Evolutionary conservation across 2,113 vertebrate species (phyloP).

Genomic region (Puffinus mauretanicus): DNA sequence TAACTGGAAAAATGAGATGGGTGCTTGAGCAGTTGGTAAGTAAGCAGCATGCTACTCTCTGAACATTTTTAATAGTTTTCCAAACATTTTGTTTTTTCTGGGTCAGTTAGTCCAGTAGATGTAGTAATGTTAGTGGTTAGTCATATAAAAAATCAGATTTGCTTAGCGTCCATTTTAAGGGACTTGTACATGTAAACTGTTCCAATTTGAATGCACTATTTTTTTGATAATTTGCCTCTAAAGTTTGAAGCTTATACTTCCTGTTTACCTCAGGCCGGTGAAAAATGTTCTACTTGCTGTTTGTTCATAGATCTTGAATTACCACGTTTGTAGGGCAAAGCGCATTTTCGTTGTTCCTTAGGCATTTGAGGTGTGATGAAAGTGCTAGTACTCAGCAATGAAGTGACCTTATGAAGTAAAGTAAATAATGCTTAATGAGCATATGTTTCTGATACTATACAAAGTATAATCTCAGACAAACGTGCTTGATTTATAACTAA

Average conservation of each 20-base stretch:
- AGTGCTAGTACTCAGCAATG: slow-evolving; percentile 64
- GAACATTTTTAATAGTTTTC: slow-evolving; percentile 72
- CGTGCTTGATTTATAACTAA: slow-evolving; percentile 33
- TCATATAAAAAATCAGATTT: slow-evolving; percentile 26
- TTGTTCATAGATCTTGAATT: slow-evolving; percentile 60
- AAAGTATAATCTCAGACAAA: slow-evolving; percentile 38
- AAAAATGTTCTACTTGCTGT: slow-evolving; percentile 54
- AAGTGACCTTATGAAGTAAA: slow-evolving; percentile 49
- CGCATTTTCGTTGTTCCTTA: slow-evolving; percentile 48
- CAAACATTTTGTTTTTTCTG: slow-evolving; percentile 65
- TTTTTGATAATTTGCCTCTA: slow-evolving; percentile 63
- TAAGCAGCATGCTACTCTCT: slow-evolving; percentile 77
- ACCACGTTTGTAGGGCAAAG: slow-evolving; percentile 46
- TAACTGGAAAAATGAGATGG: slow-evolving; percentile 81
- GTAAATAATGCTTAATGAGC: slow-evolving; percentile 34
- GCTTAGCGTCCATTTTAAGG: slow-evolving; percentile 64
- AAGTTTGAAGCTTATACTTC: slow-evolving; percentile 69
- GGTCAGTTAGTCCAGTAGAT: slow-evolving; percentile 42
- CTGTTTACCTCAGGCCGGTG: slow-evolving; percentile 63
- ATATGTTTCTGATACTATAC: slow-evolving; percentile 46
- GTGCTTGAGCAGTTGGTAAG: slow-evolving; percentile 82
- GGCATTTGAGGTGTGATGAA: slow-evolving; percentile 69
- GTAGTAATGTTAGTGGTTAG: slow-evolving; percentile 35
- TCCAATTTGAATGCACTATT: slow-evolving; percentile 53
- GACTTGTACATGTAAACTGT: slow-evolving; percentile 27